These are phyloP conservation scores for Hippocampus zosterae DNA, from an alignment of 2,113 vertebrate species.

Conservation along the genomic window DNA sequence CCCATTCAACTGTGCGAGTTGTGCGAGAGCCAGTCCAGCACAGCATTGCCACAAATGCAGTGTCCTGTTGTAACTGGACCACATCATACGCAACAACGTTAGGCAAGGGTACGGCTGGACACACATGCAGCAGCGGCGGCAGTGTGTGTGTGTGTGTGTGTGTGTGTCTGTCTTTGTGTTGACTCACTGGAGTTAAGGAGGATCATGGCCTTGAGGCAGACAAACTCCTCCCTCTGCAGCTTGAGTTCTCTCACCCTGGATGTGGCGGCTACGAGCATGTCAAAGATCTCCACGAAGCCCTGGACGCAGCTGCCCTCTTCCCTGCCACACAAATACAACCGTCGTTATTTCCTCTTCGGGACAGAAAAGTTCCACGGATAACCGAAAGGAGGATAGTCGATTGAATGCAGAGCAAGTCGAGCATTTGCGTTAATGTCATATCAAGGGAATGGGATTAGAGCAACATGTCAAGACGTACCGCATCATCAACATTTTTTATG, in stretches of 20 bases:
- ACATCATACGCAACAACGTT: constrained; percentile 4
- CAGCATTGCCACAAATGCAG: constrained; percentile 12
- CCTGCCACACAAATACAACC: constrained; percentile 64
- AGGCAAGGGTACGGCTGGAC: background rate
- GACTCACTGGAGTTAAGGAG: constrained; percentile 98
- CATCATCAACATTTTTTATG: background rate
- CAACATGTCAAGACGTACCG: background rate
- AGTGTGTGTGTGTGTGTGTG: background rate
- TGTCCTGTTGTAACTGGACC: background rate
- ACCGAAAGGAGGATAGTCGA: background rate
- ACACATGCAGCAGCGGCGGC: background rate
- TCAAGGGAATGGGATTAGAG: background rate
- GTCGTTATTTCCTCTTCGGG: background rate
- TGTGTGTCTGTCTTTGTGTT: constrained; percentile 10
- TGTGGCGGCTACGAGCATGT: constrained; percentile 93
- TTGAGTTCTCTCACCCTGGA: constrained; percentile 91
- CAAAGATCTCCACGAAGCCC: constrained; percentile 95
- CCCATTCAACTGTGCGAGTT: background rate
- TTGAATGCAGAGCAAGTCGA: background rate
- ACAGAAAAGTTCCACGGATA: background rate
- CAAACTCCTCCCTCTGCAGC: constrained; percentile 91
- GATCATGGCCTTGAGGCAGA: constrained; percentile 98
- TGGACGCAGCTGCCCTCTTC: constrained; percentile 94
- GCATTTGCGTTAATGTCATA: background rate
- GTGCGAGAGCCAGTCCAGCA: background rate